A percentile compares a stretch with the other conserved stretches of the same genome.
These are phyloP conservation scores for Atta texana DNA, from an alignment of 1,140 invertebrate genomes.

Conservation along the genomic window DNA sequence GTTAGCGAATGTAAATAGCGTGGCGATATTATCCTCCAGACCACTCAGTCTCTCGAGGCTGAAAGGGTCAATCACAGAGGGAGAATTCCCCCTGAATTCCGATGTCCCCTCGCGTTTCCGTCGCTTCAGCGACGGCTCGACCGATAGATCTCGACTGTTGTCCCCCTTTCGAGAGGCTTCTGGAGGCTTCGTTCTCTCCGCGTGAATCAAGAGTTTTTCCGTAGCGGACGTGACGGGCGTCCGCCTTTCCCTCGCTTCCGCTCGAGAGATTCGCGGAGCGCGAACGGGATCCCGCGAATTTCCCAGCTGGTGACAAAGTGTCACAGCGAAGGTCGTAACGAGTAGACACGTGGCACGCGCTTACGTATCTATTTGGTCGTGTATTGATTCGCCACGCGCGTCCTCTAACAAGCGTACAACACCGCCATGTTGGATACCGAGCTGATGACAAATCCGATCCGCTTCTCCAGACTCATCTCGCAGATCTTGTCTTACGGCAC, in stretches of 20 bases:
- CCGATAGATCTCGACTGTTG: neutral
- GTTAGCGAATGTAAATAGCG: neutral
- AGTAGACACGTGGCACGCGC: slow-evolving; percentile 75
- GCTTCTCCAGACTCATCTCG: slow-evolving; percentile 70
- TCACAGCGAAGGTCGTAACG: slow-evolving; percentile 64
- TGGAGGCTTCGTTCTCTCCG: neutral
- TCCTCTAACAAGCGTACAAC: slow-evolving; percentile 22
- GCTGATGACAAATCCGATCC: slow-evolving; percentile 69
- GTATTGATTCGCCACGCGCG: slow-evolving; percentile 77
- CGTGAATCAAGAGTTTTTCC: neutral
- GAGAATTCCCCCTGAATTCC: neutral
- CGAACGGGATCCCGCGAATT: neutral
- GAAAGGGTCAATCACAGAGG: neutral
- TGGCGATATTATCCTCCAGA: neutral
- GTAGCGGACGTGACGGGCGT: neutral
- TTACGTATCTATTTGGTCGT: slow-evolving; percentile 71
- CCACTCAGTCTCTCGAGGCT: neutral
- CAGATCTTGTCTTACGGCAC: slow-evolving; percentile 73
- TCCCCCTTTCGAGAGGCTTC: neutral
- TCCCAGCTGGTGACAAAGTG: neutral
- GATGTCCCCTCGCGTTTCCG: neutral
- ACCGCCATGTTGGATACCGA: slow-evolving; percentile 76
- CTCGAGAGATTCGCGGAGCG: neutral
- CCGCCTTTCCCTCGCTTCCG: neutral
- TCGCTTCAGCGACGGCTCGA: neutral